Conservation (phyloP, 1,140 invertebrate species). For the Hormaphis cornu region DNA sequence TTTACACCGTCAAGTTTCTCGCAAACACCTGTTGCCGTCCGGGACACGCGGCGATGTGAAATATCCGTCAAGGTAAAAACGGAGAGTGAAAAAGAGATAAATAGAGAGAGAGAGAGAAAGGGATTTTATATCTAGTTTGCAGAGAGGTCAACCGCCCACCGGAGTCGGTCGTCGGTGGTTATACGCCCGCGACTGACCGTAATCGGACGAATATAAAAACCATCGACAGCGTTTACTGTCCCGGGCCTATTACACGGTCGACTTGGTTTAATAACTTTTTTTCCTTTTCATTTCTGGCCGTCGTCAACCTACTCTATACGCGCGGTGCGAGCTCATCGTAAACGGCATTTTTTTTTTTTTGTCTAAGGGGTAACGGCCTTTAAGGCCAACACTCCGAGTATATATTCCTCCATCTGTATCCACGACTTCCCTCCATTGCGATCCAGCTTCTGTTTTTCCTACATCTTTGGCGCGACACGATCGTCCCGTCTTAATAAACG, state of each 20-base stretch:
- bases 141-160: not conserved
- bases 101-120: too few species aligned
- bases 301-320: not conserved
- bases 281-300: not conserved
- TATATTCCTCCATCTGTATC: too few species aligned
- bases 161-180: not conserved
- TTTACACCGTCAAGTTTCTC: too few species aligned
- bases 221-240: not conserved
- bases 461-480: too few species aligned
- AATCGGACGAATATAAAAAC: not conserved
- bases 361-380: not conserved
- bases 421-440: too few species aligned
- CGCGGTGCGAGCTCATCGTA: not conserved
- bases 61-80: not conserved
- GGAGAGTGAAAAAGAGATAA: too few species aligned
- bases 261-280: conserved; percentile 25
- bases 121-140: not conserved
- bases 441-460: too few species aligned
- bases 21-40: not conserved
- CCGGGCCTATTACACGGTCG: not conserved
- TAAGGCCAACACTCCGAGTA: too few species aligned
- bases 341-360: not conserved
- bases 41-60: not conserved
- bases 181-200: not conserved
- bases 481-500: too few species aligned